Base-by-base conservation (phyloP, 2,797 vertebrate genomes). In the Jordanella pulchra region DNA sequence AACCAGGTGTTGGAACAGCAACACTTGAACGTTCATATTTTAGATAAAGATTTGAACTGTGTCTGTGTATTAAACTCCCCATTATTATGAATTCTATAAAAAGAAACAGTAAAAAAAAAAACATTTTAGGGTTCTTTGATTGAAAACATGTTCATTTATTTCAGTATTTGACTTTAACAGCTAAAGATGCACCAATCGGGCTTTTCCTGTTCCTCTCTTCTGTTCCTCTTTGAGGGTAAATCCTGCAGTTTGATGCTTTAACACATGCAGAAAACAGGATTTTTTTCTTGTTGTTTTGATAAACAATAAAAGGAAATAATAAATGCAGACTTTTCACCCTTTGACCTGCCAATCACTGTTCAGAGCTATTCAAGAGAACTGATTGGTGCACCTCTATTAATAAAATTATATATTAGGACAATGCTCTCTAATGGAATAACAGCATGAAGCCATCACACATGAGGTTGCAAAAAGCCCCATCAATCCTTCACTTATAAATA, bases 1-100 rank as follows among this genome's bases (percentile, higher is more conserved):
- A 78, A 71, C 86, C 82, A 88, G 86, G 90, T 86, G 85, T 82
- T 77, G 14, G 69, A 69, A 77, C 75, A 71, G 78, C 15, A 71
- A 73, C 70, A 7, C 35, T 39, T 39, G 9, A 39, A 39, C 35
- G 35, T 7, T 39, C 35, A 48, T 18, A 5, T 48, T 48, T 48
- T 48, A 48, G 47, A 48, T 48, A 48, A 48, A 48, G 18, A 10
- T n/a, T 3, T 25, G 35, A 63, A 44, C 39, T 21, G 30, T 60
- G 15, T 10, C 32, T 21, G 4, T 58, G 32, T 39, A 2, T 61
- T 39, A 39, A 39, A 32, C 1, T 11, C 11, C 18, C 4, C 11
- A 35, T 39, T 61, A 63, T n/a, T 25, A 35, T 15, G 35, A 42
- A 42, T 44, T 14, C 13, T 63, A 6, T 1, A 15, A 11, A 25